phyloP scores from a whole-genome alignment of 2,797 vertebrate genomes.

The Monodelphis domestica region DNA sequence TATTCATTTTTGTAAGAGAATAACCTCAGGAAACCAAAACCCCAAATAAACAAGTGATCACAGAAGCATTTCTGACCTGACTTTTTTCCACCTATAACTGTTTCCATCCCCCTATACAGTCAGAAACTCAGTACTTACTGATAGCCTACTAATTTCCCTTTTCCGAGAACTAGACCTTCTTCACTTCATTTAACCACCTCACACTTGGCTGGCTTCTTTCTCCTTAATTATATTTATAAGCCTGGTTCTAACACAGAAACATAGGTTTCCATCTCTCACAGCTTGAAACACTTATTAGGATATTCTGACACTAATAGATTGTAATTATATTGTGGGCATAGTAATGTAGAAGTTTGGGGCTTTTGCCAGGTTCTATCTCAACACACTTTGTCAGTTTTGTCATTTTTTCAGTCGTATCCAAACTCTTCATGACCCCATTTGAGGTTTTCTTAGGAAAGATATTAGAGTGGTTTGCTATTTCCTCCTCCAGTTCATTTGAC shows the following conservation, averaged over 20 bases:
- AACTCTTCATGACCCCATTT: too few species aligned
- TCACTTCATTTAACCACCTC: neutral
- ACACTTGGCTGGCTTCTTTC: neutral
- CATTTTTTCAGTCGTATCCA: too few species aligned
- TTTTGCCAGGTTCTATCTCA: neutral
- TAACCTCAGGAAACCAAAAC: too few species aligned
- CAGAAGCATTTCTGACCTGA: neutral
- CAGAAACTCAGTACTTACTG: neutral
- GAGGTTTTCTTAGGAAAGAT: too few species aligned
- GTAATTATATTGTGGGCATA: conserved; percentile 8
- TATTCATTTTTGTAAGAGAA: too few species aligned
- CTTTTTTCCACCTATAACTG: neutral
- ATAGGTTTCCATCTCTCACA: conserved; percentile 3
- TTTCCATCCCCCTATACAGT: neutral
- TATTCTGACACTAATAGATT: neutral
- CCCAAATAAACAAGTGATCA: too few species aligned
- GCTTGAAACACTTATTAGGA: conserved; percentile 9
- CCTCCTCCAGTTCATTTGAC: too few species aligned
- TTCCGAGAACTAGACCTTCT: conserved; percentile 9
- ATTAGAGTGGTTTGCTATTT: too few species aligned
- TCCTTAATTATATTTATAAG: neutral
- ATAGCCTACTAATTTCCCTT: neutral
- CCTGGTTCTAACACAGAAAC: conserved; percentile 12
- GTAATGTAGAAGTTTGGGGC: neutral
- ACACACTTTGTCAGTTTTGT: too few species aligned